phyloP scores from a whole-genome alignment of 2,113 vertebrate species.

The Cepphus grylle region DNA sequence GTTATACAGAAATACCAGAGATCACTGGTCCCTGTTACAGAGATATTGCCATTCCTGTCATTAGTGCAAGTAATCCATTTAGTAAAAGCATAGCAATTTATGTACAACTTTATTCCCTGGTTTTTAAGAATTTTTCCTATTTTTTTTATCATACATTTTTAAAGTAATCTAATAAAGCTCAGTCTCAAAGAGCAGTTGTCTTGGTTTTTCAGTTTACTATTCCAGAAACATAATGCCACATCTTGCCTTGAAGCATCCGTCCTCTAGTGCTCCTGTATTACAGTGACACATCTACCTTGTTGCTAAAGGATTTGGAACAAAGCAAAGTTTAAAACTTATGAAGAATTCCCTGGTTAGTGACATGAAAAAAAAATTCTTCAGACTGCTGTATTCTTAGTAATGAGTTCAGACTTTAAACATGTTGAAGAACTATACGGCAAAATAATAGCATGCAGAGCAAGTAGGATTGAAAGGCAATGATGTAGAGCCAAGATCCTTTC shows the following conservation, averaged over 20 bases:
- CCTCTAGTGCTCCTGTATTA: background rate
- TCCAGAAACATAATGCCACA: background rate
- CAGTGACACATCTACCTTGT: background rate
- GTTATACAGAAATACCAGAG: background rate
- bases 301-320: background rate
- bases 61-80: background rate
- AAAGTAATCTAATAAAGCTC: background rate
- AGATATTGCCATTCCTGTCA: background rate
- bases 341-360: background rate
- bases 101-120: background rate
- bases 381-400: background rate
- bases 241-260: background rate
- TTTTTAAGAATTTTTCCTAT: background rate
- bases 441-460: background rate
- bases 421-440: background rate
- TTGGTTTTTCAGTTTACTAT: background rate
- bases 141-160: background rate
- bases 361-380: background rate
- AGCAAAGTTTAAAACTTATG: background rate
- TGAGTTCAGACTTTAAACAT: accelerated
- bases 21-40: background rate
- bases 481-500: background rate
- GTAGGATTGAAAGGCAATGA: background rate
- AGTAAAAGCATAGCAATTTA: background rate
- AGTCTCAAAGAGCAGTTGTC: background rate